phyloP scores from a whole-genome alignment of 2,888 invertebrate species.

The Eristalis tenax region DNA sequence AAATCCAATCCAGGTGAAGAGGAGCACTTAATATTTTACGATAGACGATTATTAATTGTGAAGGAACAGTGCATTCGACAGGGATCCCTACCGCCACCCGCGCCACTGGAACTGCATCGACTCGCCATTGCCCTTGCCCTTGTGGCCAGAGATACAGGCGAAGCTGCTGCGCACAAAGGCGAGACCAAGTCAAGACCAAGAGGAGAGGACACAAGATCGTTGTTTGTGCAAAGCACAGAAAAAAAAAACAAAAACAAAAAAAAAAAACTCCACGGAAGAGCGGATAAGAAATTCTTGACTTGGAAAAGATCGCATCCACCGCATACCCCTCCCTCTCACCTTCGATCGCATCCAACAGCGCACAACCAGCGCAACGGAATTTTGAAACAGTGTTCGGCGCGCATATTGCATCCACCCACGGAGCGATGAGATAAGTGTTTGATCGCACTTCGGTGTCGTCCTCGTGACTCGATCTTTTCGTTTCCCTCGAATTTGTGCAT shows the following conservation, averaged over 20 bases:
- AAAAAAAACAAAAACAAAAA: too few species aligned
- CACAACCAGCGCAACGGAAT: neutral
- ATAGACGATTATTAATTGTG: slow-evolving; percentile 58
- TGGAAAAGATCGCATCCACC: too few species aligned
- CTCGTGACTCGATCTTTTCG: neutral
- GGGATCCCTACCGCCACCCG: neutral
- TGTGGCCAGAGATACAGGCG: neutral
- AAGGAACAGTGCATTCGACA: slow-evolving; percentile 31
- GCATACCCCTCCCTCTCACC: neutral
- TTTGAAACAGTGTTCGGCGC: slow-evolving; percentile 37
- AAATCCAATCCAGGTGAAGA: neutral
- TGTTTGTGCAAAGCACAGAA: neutral
- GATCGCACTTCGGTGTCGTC: slow-evolving; percentile 53
- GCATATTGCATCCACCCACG: slow-evolving; percentile 58
- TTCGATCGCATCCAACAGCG: neutral
- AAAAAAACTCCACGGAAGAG: neutral
- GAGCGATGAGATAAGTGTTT: slow-evolving; percentile 52
- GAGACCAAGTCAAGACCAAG: neutral
- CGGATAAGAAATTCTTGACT: neutral
- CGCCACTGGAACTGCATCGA: neutral
- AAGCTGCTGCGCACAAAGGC: neutral
- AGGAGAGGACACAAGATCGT: slow-evolving; percentile 1
- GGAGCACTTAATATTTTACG: slow-evolving; percentile 59
- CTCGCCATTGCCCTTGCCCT: too few species aligned
- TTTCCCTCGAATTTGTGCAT: neutral